Base-by-base conservation (phyloP, 1,140 invertebrate species). In the Drosophila tropicalis region DNA sequence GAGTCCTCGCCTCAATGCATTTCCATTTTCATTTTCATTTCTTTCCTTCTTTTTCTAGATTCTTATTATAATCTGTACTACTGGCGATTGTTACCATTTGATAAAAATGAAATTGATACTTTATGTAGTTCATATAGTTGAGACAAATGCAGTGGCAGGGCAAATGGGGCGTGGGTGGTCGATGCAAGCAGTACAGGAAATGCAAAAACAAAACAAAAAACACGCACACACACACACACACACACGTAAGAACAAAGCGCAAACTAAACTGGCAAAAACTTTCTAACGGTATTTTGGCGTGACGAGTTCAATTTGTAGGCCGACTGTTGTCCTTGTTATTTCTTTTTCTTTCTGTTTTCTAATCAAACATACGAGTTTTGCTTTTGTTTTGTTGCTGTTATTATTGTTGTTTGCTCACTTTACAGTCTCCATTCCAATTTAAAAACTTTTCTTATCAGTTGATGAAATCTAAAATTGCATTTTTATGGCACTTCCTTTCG, bases 381-480 rank as follows among this genome's bases (percentile, higher is more conserved):
- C 67, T 47, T 72, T 69, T 9, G 54, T 73, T 17, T 63, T 68
- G 62, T 63, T 68, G 62, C 34, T 9, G 1, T 36, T 36, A 10
- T 36, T 36, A 36, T 62, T 70, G 70, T 55, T 78, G 58, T 71
- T 62, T 81, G 79, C 70, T 89, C 83, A 89, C 44, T 87, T 87
- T 87, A 83, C 84, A 84, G 83, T 87, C 89, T 80, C 67, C 58
- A 85, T 76, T 82, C 84, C 89, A 87, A 87, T 87, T 87, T 87
- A 87, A 87, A 87, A 87, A 87, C 80, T 87, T 86, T 87, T 89
- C 84, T 87, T 87, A 87, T 87, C 84, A 89, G 80, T 87, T 87
- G 84, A 87, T 87, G 84, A 78, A 87, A 87, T 87, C 84, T 87
- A 87, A 87, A 87, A 87, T 87, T 87, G 84, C 84, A 87, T 87